Conservation (phyloP, 2,888 invertebrate genomes). For the Catocala fraxini region DNA sequence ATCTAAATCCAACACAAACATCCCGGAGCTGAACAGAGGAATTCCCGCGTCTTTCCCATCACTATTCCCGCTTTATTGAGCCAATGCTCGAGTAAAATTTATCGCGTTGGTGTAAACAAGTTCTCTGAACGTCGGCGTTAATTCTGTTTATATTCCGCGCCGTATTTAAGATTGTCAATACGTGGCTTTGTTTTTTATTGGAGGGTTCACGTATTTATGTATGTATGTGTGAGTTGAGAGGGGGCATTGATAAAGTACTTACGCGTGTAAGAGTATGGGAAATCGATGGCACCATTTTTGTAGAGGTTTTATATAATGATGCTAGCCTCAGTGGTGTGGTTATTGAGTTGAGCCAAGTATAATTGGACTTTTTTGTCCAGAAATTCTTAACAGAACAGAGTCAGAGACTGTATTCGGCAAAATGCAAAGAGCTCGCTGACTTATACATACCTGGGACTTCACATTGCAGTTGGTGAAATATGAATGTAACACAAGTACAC, state of each 20-base stretch:
- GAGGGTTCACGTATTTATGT: slow-evolving; percentile 5
- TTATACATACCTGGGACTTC: too few species aligned
- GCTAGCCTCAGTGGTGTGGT: too few species aligned
- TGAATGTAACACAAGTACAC: too few species aligned
- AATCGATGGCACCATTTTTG: too few species aligned
- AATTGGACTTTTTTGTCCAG: too few species aligned
- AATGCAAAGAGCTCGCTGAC: too few species aligned
- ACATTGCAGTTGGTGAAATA: too few species aligned
- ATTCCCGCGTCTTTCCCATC: slow-evolving; percentile 23
- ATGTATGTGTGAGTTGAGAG: background rate
- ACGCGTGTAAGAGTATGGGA: too few species aligned
- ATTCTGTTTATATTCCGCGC: slow-evolving; percentile 42
- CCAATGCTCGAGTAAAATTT: slow-evolving; percentile 48
- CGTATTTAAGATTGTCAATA: slow-evolving; percentile 28
- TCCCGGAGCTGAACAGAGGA: slow-evolving; percentile 19
- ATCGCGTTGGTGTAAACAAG: slow-evolving; percentile 51
- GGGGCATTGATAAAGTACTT: background rate
- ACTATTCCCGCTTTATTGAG: slow-evolving; percentile 46
- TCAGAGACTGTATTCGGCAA: too few species aligned
- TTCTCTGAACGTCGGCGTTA: slow-evolving; percentile 41
- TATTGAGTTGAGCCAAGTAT: too few species aligned
- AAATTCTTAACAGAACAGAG: too few species aligned
- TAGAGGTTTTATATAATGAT: too few species aligned
- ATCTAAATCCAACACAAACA: slow-evolving; percentile 20
- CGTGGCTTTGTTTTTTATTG: slow-evolving; percentile 25